A percentile compares a stretch with the other conserved stretches of the same genome.
Conservation (phyloP, 2,113 vertebrate species). For the Alligator mississippiensis region DNA sequence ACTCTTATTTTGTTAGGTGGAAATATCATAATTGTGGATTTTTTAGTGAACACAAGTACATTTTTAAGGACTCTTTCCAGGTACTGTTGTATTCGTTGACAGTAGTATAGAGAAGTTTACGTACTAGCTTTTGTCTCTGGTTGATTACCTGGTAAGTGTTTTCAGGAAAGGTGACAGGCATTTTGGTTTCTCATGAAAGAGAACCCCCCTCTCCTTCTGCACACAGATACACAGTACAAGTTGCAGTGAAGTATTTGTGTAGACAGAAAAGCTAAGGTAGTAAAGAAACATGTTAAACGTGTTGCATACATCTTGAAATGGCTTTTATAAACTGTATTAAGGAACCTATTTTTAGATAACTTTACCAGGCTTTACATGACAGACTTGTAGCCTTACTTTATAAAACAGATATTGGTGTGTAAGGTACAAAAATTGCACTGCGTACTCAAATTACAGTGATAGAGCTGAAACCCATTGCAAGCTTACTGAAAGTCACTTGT, state of each 20-base stretch:
- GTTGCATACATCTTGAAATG: not conserved
- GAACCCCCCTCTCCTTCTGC: not conserved
- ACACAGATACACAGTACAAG: not conserved
- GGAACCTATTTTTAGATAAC: accelerated
- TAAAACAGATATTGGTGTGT: accelerated
- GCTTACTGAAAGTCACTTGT: not conserved
- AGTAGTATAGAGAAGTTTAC: not conserved
- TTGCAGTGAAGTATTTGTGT: not conserved
- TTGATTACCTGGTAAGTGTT: not conserved
- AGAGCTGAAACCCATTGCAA: not conserved
- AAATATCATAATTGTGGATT: not conserved
- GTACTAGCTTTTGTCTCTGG: not conserved
- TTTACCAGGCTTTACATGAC: not conserved
- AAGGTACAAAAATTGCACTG: not conserved
- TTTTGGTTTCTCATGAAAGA: not conserved
- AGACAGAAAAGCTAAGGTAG: not conserved
- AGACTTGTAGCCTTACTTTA: not conserved
- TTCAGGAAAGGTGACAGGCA: conserved; percentile 11
- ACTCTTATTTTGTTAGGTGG: too few relatives aligned
- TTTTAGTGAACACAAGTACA: not conserved
- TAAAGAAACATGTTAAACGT: not conserved
- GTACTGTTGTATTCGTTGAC: not conserved
- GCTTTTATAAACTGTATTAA: not conserved
- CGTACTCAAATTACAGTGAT: not conserved
- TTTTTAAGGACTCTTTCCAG: not conserved